Percentiles rank a stretch among this genome's conserved stretches.
These are phyloP conservation scores for Drosophila prostipennis DNA, from an alignment of 2,888 invertebrate species.

Conservation along the genomic window DNA sequence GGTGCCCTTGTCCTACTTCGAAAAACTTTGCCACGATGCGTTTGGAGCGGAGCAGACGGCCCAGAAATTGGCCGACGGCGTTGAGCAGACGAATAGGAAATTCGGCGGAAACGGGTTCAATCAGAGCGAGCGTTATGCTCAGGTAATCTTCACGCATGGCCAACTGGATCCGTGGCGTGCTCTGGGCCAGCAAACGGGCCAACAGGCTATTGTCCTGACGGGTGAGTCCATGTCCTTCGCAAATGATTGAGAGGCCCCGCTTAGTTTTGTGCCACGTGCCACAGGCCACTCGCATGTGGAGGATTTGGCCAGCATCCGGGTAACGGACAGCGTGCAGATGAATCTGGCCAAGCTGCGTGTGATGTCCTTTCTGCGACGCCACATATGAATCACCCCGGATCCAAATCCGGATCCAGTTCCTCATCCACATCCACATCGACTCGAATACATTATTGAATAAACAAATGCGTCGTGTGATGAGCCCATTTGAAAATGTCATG, in stretches of 20 bases:
- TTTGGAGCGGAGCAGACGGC: slow-evolving; percentile 53
- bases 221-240: slow-evolving; percentile 54
- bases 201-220: slow-evolving; percentile 69
- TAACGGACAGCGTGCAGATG: slow-evolving; percentile 75
- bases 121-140: slow-evolving; percentile 61
- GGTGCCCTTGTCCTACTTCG: slow-evolving; percentile 73
- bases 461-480: slow-evolving; percentile 48
- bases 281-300: slow-evolving; percentile 80
- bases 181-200: slow-evolving; percentile 83
- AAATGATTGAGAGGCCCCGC: slow-evolving; percentile 21
- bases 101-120: slow-evolving; percentile 62
- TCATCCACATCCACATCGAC: slow-evolving; percentile 17
- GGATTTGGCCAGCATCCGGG: slow-evolving; percentile 78
- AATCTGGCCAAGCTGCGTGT: slow-evolving; percentile 77
- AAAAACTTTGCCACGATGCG: slow-evolving; percentile 72
- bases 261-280: slow-evolving; percentile 13
- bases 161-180: slow-evolving; percentile 86
- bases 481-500: slow-evolving; percentile 52
- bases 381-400: slow-evolving; percentile 31
- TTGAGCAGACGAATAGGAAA: slow-evolving; percentile 58
- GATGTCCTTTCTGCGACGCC: slow-evolving; percentile 70
- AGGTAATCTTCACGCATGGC: slow-evolving; percentile 86
- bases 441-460: slow-evolving; percentile 62
- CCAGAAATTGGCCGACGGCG: slow-evolving; percentile 48
- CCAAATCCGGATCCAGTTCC: not conserved